These are phyloP conservation scores for Umimayanthus chanpuru DNA, from an alignment of 92 coral and sea anemone species.

Conservation along the genomic window DNA sequence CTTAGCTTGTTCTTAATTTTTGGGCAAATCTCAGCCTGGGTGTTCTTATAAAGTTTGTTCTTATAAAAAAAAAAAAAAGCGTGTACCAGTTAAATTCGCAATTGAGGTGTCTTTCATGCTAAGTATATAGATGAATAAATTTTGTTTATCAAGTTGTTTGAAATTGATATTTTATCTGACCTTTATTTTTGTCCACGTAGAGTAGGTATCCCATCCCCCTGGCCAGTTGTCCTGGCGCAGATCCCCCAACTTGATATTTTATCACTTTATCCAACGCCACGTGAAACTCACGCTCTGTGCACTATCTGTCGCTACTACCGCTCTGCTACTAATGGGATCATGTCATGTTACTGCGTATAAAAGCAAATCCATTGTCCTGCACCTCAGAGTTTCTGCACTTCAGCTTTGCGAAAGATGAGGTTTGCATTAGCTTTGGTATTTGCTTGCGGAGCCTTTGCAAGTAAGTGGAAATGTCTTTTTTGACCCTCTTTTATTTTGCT, in stretches of 20 bases:
- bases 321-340: neutral
- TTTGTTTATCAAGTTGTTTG: too few relatives aligned
- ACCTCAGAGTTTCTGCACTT: slow-evolving; percentile 1
- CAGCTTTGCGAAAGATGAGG: slow-evolving; percentile 7
- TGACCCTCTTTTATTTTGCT: neutral
- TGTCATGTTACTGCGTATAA: slow-evolving; percentile 6
- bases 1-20: too few relatives aligned
- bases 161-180: too few relatives aligned
- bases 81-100: too few relatives aligned
- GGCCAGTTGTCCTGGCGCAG: too few relatives aligned
- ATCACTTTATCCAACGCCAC: neutral
- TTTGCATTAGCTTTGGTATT: slow-evolving; percentile 46
- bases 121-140: too few relatives aligned
- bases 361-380: neutral
- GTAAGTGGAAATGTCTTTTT: slow-evolving; percentile 28
- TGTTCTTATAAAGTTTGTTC: too few relatives aligned
- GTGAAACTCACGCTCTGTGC: neutral
- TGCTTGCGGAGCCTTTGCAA: slow-evolving; percentile 51
- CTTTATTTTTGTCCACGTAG: too few relatives aligned
- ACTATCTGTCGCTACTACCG: neutral
- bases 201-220: too few relatives aligned
- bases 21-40: too few relatives aligned
- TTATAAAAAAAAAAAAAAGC: too few relatives aligned
- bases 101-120: too few relatives aligned
- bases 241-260: neutral